These are phyloP conservation scores for Condylura cristata DNA, from an alignment of 2,113 vertebrate species.

Conservation along the genomic window DNA sequence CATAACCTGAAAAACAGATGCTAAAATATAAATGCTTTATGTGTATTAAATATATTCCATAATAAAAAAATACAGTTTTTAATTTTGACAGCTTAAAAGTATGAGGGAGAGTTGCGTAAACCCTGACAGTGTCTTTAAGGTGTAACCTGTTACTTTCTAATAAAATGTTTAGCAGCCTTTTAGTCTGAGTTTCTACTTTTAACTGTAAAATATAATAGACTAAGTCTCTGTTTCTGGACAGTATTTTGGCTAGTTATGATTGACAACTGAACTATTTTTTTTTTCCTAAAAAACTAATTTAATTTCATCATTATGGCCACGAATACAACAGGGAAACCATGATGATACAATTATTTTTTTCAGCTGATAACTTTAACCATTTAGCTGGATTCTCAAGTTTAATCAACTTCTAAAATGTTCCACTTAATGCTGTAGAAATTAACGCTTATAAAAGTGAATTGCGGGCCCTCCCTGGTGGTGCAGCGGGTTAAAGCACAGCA, in stretches of 20 bases:
- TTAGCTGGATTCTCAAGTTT: background rate
- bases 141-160: background rate
- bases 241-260: background rate
- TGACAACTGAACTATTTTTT: conserved; percentile 40
- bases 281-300: conserved; percentile 6
- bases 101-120: background rate
- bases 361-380: background rate
- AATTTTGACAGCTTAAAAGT: background rate
- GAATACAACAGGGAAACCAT: background rate
- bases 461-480: too few species aligned
- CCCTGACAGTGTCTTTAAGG: background rate
- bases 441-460: too few species aligned
- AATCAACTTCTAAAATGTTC: background rate
- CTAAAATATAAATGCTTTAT: background rate
- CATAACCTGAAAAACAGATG: background rate
- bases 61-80: background rate
- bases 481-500: too few species aligned
- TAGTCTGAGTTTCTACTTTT: background rate
- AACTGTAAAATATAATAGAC: background rate
- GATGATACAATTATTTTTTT: background rate
- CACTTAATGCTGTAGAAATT: background rate
- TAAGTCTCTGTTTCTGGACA: background rate
- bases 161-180: background rate
- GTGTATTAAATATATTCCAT: background rate
- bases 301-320: background rate